Evolutionary conservation across 2,888 invertebrate species (phyloP).

Genomic region (Lasioglossum lativentre): DNA sequence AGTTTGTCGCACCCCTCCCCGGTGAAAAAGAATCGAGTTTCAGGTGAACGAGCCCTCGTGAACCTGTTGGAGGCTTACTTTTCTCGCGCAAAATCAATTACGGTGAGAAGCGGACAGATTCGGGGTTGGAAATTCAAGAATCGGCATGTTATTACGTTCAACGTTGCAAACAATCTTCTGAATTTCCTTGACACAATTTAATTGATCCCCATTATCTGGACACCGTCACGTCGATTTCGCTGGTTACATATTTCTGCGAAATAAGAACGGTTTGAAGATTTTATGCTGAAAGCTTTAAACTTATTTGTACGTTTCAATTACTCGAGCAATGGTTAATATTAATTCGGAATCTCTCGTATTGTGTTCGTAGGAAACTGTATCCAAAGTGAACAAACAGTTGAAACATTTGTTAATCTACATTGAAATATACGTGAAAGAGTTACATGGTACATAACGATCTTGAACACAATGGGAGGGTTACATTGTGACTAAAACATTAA

Average conservation of each 20-base stretch:
- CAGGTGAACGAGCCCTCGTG: not conserved
- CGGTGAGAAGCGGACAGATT: not conserved
- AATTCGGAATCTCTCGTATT: not conserved
- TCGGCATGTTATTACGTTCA: not conserved
- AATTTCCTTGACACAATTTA: not conserved
- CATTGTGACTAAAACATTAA: not conserved
- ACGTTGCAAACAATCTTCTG: not conserved
- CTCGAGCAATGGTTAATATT: not conserved
- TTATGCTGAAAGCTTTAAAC: not conserved
- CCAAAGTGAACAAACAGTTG: too few relatives aligned
- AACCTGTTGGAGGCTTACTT: conserved; percentile 19
- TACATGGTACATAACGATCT: not conserved
- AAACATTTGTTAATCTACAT: too few relatives aligned
- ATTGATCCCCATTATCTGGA: not conserved
- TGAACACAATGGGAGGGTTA: not conserved
- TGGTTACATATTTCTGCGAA: too few relatives aligned
- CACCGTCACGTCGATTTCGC: not conserved
- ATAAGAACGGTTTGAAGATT: not conserved
- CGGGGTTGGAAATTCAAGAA: not conserved
- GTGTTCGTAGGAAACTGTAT: too few relatives aligned
- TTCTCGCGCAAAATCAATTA: not conserved
- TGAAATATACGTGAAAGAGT: not conserved
- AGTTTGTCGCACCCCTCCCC: not conserved
- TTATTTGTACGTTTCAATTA: not conserved
- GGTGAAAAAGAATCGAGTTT: conserved; percentile 30